Evolutionary conservation across 2,888 invertebrate species (phyloP), one percentile per base, ranked within the genome.

Genomic region (Magallana nippona): DNA sequence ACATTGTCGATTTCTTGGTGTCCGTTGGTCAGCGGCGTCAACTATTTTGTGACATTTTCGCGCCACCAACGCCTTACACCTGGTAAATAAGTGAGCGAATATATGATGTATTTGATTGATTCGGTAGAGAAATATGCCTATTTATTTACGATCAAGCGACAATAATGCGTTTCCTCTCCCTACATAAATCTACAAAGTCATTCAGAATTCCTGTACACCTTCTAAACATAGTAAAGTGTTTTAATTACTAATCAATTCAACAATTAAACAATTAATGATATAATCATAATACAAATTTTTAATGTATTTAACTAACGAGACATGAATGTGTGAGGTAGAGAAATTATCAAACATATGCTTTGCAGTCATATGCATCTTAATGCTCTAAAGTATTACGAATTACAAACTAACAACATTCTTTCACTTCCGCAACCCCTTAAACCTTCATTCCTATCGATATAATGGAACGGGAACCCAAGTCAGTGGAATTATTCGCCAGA

Each of bases 1-100:
- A 71, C 71, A 22, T 32, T 71, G 71, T 27, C 32, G 71, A 27
- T 71, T 63, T 63, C 32, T 71, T 71, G 11, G 32, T 71, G 71
- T 17, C 10, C 15, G 10, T 22, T 10, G 71, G 22, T 71, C 71
- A 71, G 10, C 13, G 71, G 15, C 71, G 22, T 22, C 13, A 71
- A 27, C 13, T 71, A 15, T 13, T 15, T 27, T 22, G 22, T 27
- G 71, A 27, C 71, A 71, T 22, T 22, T 71, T 15, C 22, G 71
- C 71, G 71, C 71, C 32, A 27, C 71, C 27, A 71, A 32, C 32
- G 32, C 71, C 32, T 71, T 71, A 13, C 11, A 27, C 27, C 10
- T 13, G 19, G 22, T 71, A 71, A 71, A 27, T 22, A 71, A 60
- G n/a, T 0, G 32, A 27, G 27, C 15, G 13, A 22, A 32, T 15